Evolutionary conservation across 2,797 vertebrate species (phyloP).

Genomic region (Chiloscyllium punctatum): DNA sequence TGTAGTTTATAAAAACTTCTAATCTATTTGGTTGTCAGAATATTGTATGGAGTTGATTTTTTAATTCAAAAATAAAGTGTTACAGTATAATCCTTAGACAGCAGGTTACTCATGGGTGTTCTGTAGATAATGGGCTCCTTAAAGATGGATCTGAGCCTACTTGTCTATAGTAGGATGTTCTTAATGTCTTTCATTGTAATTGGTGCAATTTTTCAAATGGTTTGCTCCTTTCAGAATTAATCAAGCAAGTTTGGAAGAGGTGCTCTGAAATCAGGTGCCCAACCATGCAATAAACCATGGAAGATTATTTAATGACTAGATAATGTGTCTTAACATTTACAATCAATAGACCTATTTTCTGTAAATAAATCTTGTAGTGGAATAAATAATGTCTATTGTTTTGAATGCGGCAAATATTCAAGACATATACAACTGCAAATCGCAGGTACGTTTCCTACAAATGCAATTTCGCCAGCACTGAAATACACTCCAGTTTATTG

Average conservation of each 20-base stretch:
- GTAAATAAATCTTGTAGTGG: conserved; percentile 20
- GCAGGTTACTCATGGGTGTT: background rate
- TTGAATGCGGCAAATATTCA: background rate
- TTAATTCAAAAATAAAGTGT: background rate
- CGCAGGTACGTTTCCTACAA: background rate
- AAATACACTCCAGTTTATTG: conserved; percentile 17
- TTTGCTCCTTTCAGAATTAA: conserved; percentile 7
- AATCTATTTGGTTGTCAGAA: background rate
- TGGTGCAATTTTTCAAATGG: conserved; percentile 17
- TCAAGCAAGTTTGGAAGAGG: background rate
- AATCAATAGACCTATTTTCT: conserved; percentile 31
- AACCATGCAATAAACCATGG: background rate
- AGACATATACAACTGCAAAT: background rate
- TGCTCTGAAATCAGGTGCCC: background rate
- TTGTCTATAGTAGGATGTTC: background rate
- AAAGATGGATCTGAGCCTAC: background rate
- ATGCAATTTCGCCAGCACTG: background rate
- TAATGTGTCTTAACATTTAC: conserved; percentile 10
- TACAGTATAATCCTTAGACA: background rate
- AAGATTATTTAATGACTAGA: conserved; percentile 19
- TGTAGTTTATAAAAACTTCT: background rate
- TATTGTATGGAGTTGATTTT: background rate
- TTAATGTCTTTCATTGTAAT: background rate
- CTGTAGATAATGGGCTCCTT: background rate
- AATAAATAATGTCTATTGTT: background rate